These are phyloP conservation scores for Falco concolor DNA, from an alignment of 2,797 vertebrate species.

Conservation along the genomic window DNA sequence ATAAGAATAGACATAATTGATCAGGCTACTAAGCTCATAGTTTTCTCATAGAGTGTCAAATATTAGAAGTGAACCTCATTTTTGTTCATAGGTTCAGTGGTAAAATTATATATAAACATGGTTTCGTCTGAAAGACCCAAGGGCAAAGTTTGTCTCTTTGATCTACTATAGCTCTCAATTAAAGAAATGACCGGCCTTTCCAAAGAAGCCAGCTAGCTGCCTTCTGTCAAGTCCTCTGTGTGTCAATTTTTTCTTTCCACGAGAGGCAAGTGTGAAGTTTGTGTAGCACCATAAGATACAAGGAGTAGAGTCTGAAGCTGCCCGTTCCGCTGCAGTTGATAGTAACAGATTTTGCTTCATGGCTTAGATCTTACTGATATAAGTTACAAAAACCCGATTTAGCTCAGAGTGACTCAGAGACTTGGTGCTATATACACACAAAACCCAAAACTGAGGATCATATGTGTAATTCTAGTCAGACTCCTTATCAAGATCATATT, in stretches of 20 bases:
- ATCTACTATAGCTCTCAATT: not conserved
- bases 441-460: not conserved
- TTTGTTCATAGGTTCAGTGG: not conserved
- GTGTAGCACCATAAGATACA: not conserved
- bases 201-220: not conserved
- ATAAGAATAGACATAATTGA: not conserved
- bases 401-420: not conserved
- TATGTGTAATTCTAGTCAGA: not conserved
- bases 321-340: not conserved
- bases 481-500: not conserved
- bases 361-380: not conserved
- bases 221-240: not conserved
- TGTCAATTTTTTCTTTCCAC: not conserved
- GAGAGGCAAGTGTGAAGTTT: not conserved
- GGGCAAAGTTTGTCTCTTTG: not conserved
- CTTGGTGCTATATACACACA: not conserved
- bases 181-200: not conserved
- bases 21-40: not conserved
- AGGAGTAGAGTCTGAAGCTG: not conserved
- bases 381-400: not conserved
- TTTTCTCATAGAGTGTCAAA: not conserved
- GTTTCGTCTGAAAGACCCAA: not conserved
- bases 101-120: not conserved
- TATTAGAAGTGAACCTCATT: not conserved
- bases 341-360: not conserved